Evolutionary conservation across 2,797 vertebrate genomes (phyloP).

Genomic region (Lepidocolaptes lacrymiger): DNA sequence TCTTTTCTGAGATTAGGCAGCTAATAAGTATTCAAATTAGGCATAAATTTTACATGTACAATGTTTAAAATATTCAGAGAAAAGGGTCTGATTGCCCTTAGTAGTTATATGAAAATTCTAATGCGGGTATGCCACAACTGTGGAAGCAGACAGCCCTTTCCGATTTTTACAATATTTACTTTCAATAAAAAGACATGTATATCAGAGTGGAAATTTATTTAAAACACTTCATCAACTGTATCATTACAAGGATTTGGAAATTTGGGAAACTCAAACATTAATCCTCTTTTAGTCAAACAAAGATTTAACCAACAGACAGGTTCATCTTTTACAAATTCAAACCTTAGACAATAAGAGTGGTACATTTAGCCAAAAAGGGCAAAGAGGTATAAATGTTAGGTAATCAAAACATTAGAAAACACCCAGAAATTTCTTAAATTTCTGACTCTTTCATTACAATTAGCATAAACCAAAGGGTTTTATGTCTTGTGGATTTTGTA

Average conservation of each 20-base stretch:
- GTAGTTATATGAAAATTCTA: conserved; percentile 94
- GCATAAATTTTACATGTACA: conserved; percentile 99
- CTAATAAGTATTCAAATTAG: conserved; percentile 99
- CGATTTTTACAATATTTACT: conserved; percentile 71
- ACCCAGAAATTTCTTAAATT: conserved; percentile 55
- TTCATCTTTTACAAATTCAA: conserved; percentile 65
- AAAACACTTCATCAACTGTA: conserved; percentile 67
- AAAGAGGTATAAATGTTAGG: not conserved
- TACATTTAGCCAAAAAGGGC: conserved; percentile 54
- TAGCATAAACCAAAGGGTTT: conserved; percentile 64
- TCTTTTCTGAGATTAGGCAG: conserved; percentile 90
- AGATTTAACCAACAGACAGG: conserved; percentile 62
- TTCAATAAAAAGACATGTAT: conserved; percentile 54
- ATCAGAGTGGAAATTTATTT: conserved; percentile 59
- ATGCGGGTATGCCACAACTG: conserved; percentile 81
- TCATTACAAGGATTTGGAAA: conserved; percentile 52
- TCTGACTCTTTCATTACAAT: conserved; percentile 60
- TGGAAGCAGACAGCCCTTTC: conserved; percentile 70
- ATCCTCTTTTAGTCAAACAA: conserved; percentile 64
- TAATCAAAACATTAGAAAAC: conserved; percentile 55
- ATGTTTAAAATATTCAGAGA: conserved; percentile 99
- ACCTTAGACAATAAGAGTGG: conserved; percentile 54
- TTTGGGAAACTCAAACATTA: conserved; percentile 54
- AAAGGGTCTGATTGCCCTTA: conserved; percentile 95
- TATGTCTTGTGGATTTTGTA: conserved; percentile 70